Base-by-base conservation (phyloP, 2,888 invertebrate genomes). In the Watsonalla binaria region DNA sequence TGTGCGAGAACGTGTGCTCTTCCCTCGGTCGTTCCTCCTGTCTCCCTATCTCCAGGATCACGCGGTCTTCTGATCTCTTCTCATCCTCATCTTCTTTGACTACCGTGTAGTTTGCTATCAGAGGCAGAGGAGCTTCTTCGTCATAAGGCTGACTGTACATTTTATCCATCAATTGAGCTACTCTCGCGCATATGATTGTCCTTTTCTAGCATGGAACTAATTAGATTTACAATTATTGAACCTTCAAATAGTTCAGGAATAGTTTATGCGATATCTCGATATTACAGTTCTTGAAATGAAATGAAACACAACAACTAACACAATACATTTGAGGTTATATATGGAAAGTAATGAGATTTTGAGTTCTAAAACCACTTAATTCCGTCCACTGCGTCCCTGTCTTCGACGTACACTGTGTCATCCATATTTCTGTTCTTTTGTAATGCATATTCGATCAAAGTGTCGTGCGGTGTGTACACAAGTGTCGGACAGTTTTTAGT, bases 371-470 rank as follows among this genome's bases (percentile, higher is more conserved):
- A 55, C 50, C 42, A 52, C 45, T 51, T 46, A 46, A 15, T 58
- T 34, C 61, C 77, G 78, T 75, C 74, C 76, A 63, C 59, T 59
- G 68, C 56, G 76, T 72, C 80, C 80, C 81, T 81, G 82, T 68
- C 58, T 61, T 62, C 54, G 63, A 58, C 65, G 59, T 69, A 74
- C 78, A 89, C 90, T 90, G 90, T 86, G 81, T 84, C 85, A 80
- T 78, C 78, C 73, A 81, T 74, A 73, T 72, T 77, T 81, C 72
- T 72, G 74, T 60, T 53, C 86, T 76, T 80, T 90, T 90, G 90
- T 90, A 74, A 90, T 90, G 90, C 76, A 90, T 88, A 90, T 90
- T 81, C 78, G 84, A 90, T 90, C 85, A 89, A 86, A 87, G 75
- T 76, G 68, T 70, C 57, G 59, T 59, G 75, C 78, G 70, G 76